phyloP scores from a whole-genome alignment of 2,888 invertebrate species.

The Diarsia rubi region DNA sequence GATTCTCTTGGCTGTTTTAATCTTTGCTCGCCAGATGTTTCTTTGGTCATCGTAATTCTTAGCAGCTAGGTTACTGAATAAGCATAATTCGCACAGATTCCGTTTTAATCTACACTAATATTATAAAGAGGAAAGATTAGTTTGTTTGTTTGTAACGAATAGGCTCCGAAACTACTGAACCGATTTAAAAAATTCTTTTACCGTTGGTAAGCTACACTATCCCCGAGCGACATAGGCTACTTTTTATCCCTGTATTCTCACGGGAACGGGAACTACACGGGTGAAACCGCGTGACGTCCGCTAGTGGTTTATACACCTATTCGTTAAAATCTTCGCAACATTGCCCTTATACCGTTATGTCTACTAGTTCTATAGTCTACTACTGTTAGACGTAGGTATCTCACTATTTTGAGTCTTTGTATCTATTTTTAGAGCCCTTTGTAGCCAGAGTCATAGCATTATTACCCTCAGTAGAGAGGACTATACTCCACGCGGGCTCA shows the following conservation, averaged over 20 bases:
- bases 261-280: too few species aligned
- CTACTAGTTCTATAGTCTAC: constrained; percentile 7
- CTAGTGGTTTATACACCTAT: background rate
- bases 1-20: constrained; percentile 13
- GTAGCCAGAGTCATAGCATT: background rate
- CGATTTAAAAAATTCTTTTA: too few species aligned
- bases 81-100: background rate
- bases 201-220: too few species aligned
- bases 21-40: constrained; percentile 7
- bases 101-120: too few species aligned
- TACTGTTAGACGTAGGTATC: too few species aligned
- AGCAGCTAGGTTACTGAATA: background rate
- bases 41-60: constrained; percentile 13
- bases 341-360: background rate
- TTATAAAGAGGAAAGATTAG: too few species aligned
- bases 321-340: constrained; percentile 8
- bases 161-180: too few species aligned
- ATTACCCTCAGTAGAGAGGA: background rate
- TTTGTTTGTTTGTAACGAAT: too few species aligned
- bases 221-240: too few species aligned
- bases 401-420: background rate
- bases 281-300: too few species aligned
- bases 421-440: background rate
- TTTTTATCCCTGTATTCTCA: too few species aligned
- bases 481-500: background rate